phyloP scores from a whole-genome alignment of 2,797 vertebrate species.

The Anolis apletophallus region DNA sequence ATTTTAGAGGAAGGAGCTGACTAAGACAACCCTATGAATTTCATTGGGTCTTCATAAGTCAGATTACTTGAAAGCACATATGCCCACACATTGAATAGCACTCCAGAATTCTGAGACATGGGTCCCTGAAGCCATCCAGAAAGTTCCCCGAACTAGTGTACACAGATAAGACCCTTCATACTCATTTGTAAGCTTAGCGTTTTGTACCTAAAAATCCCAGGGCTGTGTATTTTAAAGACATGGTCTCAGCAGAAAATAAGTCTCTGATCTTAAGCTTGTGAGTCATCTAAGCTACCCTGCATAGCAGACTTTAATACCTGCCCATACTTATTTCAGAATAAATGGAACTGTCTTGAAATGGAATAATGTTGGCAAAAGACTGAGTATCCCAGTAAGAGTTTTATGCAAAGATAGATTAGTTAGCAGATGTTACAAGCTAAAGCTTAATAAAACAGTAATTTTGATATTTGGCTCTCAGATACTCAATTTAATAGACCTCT shows the following conservation, averaged over 20 bases:
- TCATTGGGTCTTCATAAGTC: too few species aligned
- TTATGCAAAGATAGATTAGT: constrained; percentile 7
- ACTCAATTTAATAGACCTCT: neutral
- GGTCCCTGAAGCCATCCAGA: neutral
- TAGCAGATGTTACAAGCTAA: constrained; percentile 2
- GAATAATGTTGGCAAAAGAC: constrained; percentile 12
- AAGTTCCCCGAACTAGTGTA: neutral
- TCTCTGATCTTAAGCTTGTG: constrained; percentile 19
- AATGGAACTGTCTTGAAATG: neutral
- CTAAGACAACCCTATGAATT: too few species aligned
- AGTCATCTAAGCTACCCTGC: constrained; percentile 19
- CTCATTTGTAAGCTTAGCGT: neutral
- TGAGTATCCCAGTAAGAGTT: constrained; percentile 18
- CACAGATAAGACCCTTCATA: neutral
- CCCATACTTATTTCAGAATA: neutral
- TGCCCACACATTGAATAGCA: too few species aligned
- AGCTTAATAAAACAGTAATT: accelerated
- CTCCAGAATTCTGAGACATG: neutral
- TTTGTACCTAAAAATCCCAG: neutral
- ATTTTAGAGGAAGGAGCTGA: too few species aligned
- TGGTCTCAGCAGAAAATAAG: neutral
- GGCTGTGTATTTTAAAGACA: neutral
- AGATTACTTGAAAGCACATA: too few species aligned
- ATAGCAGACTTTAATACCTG: neutral
- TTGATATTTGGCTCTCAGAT: neutral